These are phyloP conservation scores for Pantherophis alleghaniensis DNA, from an alignment of 2,797 vertebrate genomes.

Conservation along the genomic window DNA sequence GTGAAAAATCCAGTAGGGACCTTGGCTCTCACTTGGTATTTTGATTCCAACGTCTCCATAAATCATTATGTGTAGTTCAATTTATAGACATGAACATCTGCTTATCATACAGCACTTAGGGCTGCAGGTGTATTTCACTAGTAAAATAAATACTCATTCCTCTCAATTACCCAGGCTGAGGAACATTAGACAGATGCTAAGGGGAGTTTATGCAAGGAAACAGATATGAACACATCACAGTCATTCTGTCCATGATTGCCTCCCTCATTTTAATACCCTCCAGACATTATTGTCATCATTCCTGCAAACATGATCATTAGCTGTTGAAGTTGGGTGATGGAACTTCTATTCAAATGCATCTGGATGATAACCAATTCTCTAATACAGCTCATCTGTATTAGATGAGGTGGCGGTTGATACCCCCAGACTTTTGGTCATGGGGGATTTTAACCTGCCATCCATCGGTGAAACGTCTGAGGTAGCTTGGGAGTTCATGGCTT, in stretches of 20 bases:
- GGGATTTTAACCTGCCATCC: too few species aligned
- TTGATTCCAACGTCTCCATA: conserved; percentile 63
- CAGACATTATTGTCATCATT: not conserved
- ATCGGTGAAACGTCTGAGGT: too few species aligned
- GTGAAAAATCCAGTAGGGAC: conserved; percentile 66
- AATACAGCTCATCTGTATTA: too few species aligned
- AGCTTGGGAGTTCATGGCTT: too few species aligned
- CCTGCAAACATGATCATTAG: not conserved
- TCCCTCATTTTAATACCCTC: not conserved
- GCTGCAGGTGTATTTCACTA: conserved; percentile 71
- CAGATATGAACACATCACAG: conserved; percentile 25
- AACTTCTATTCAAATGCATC: not conserved
- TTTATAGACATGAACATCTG: conserved; percentile 70
- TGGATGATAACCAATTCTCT: not conserved
- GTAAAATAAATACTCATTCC: conserved; percentile 64
- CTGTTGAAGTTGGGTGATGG: not conserved
- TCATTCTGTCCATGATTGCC: not conserved
- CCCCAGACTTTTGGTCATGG: too few species aligned
- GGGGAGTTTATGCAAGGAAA: conserved; percentile 45
- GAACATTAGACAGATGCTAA: conserved; percentile 52
- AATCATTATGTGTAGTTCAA: conserved; percentile 59
- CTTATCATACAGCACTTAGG: conserved; percentile 65
- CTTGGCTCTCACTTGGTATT: conserved; percentile 64
- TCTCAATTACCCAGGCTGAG: conserved; percentile 39
- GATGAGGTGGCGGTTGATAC: too few species aligned